Conservation (phyloP, 2,797 vertebrate genomes). For the Phylloscopus collybita region DNA sequence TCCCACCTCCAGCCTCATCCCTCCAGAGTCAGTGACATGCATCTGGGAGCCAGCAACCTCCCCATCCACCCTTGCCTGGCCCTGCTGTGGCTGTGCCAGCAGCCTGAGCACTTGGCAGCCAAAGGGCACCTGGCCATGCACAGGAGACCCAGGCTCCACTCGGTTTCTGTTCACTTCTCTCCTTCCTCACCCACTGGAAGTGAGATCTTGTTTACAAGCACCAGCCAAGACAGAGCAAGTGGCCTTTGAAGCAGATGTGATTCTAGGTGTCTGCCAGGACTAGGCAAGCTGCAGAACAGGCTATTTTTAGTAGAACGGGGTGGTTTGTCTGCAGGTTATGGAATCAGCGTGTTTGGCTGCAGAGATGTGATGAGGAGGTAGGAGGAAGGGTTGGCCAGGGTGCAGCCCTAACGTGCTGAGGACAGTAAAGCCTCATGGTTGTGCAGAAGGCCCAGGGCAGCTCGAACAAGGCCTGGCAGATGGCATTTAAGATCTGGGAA, state of each 20-base stretch:
- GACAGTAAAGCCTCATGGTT: neutral
- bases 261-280: neutral
- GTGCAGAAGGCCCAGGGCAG: neutral
- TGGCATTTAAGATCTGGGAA: neutral
- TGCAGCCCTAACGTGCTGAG: neutral
- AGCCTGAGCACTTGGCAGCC: neutral
- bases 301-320: neutral
- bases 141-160: neutral
- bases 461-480: neutral
- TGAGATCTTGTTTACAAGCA: neutral
- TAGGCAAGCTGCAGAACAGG: neutral
- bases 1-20: conserved; percentile 49
- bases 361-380: neutral
- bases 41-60: neutral
- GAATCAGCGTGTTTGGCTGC: neutral
- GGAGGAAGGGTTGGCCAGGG: neutral
- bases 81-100: neutral
- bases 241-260: neutral
- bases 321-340: neutral
- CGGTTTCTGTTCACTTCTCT: neutral
- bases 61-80: neutral
- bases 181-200: neutral
- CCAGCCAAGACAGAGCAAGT: neutral
- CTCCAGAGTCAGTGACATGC: neutral
- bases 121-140: neutral